These are phyloP conservation scores for Gopherus flavomarginatus DNA, from an alignment of 2,113 vertebrate genomes.

Conservation along the genomic window DNA sequence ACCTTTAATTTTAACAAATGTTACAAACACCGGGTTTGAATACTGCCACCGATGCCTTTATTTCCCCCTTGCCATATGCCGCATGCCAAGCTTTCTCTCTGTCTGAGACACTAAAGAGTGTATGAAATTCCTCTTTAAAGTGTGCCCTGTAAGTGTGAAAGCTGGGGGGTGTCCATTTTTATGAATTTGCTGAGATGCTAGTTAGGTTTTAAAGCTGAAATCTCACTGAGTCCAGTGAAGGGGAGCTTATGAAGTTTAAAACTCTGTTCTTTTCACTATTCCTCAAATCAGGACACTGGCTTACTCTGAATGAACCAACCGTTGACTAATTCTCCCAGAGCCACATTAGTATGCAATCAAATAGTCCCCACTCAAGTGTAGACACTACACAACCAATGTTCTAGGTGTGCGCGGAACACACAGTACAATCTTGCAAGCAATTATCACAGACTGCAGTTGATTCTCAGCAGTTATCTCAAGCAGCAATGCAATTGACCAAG, in stretches of 20 bases:
- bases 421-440: not conserved
- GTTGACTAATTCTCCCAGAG: not conserved
- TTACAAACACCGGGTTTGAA: not conserved
- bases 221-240: not conserved
- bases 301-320: not conserved
- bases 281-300: not conserved
- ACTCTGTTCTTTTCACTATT: not conserved
- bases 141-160: not conserved
- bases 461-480: not conserved
- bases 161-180: not conserved
- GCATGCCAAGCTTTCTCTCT: not conserved
- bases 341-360: not conserved
- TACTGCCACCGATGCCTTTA: not conserved
- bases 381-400: not conserved
- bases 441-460: not conserved
- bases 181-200: not conserved
- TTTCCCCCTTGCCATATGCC: not conserved
- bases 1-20: not conserved
- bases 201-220: not conserved
- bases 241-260: no score
- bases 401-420: not conserved
- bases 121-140: not conserved
- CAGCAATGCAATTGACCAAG: not conserved
- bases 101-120: not conserved
- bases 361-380: not conserved